Evolutionary conservation across 2,888 invertebrate species (phyloP), one percentile per base, ranked within the genome.

Genomic region (Cosmia pyralina): DNA sequence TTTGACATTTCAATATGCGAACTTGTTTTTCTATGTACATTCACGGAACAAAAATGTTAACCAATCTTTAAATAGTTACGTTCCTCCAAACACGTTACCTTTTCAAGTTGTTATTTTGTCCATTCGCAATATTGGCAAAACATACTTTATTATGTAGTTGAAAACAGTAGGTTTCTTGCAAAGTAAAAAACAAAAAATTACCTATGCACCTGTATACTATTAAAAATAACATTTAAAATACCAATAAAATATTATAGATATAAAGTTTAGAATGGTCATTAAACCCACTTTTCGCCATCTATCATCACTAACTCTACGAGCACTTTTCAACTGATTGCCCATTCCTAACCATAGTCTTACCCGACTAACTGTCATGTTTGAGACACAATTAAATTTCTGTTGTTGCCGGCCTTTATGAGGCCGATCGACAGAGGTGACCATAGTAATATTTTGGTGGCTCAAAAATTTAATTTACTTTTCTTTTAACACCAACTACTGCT

Each of bases 311-410:
- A 19, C 63, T 63, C 48, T 7, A 10, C 22, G 10, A 58, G 22
- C 41, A 79, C 48, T 41, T 58, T 41, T 22, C 1, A 63, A 66
- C 41, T 52, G 34, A 73, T 55, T 5, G 44, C 64, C 75, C 67
- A 75, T 75, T 80, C 28, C 4, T 50, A 46, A 15, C 80, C 55
- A 68, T 59, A 75, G 75, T 46, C 67, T 63, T 22, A 5, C 34
- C 28, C 28, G 28, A n/a, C n/a, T n/a, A n/a, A n/a, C n/a, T n/a
- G n/a, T n/a, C n/a, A n/a, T n/a, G n/a, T n/a, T n/a, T n/a, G n/a
- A 28, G 28, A 28, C 28, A 28, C 28, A 28, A 28, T 28, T 28
- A 1, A 28, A 28, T 28, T 28, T 28, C 28, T 28, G 3, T 28
- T 28, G 28, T 28, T 28, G 3, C 28, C 28, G 28, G 28, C 3